These are phyloP conservation scores for Magallana nippona DNA, from an alignment of 2,888 invertebrate species.

Conservation along the genomic window DNA sequence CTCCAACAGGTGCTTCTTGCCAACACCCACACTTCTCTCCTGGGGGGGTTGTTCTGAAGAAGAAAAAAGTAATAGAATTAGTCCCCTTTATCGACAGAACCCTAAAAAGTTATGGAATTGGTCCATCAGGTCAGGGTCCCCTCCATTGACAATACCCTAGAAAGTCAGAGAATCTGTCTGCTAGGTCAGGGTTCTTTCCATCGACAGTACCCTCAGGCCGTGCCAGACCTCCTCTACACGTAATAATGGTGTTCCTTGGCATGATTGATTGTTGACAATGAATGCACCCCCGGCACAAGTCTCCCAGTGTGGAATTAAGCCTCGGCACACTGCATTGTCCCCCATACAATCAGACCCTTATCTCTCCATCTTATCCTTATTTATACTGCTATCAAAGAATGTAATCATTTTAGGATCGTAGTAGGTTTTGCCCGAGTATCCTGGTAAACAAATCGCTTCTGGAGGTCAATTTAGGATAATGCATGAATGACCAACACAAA, in stretches of 20 bases:
- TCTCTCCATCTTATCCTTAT: background rate
- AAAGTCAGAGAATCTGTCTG: background rate
- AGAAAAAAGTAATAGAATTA: background rate
- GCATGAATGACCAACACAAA: background rate
- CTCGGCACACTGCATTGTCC: constrained; percentile 1
- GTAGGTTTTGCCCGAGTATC: constrained; percentile 1
- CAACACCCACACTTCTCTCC: constrained; percentile 72
- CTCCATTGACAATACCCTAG: background rate
- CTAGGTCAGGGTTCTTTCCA: constrained; percentile 8
- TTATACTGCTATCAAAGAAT: constrained; percentile 14
- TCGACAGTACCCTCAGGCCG: background rate
- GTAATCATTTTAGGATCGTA: constrained; percentile 9
- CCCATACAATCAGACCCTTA: constrained; percentile 10
- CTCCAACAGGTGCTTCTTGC: constrained; percentile 71
- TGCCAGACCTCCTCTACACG: background rate
- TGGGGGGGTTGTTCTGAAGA: constrained; percentile 66
- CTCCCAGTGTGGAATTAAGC: constrained; percentile 30
- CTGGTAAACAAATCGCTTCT: constrained; percentile 1
- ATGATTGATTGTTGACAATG: constrained; percentile 31
- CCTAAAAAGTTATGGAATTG: background rate
- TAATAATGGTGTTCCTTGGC: background rate
- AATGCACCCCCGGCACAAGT: constrained; percentile 26
- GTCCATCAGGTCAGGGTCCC: background rate
- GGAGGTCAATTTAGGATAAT: constrained; percentile 26
- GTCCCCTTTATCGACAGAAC: background rate